These are phyloP conservation scores for Synanthedon vespiformis DNA, from an alignment of 2,888 invertebrate species.

Conservation along the genomic window DNA sequence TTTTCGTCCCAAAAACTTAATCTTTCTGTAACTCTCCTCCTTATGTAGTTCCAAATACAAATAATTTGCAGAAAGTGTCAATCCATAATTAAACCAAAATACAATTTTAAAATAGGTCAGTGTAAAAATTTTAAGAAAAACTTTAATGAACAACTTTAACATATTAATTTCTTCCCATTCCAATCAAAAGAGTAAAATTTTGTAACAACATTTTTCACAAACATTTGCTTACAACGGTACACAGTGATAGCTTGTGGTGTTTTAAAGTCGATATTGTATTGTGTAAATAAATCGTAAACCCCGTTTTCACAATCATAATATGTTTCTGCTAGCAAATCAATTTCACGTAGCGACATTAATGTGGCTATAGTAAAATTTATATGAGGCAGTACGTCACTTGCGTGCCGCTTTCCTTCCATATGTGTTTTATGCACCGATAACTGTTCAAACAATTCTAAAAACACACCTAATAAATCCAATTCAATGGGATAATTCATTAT, in stretches of 20 bases:
- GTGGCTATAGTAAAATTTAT: constrained; percentile 68
- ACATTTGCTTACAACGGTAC: constrained; percentile 23
- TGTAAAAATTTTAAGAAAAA: too few relatives aligned
- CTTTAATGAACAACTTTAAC: too few relatives aligned
- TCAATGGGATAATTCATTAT: constrained; percentile 1
- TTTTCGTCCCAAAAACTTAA: too few relatives aligned
- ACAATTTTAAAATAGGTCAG: too few relatives aligned
- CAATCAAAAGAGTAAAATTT: not conserved
- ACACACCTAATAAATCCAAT: constrained; percentile 30
- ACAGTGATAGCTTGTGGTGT: constrained; percentile 56
- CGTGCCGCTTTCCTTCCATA: constrained; percentile 47
- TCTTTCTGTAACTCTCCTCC: too few relatives aligned
- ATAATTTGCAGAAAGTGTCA: too few relatives aligned
- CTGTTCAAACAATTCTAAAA: constrained; percentile 16
- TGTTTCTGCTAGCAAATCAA: constrained; percentile 70
- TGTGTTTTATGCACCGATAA: constrained; percentile 44
- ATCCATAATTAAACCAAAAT: too few relatives aligned
- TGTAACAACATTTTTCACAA: constrained; percentile 16
- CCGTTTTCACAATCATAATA: constrained; percentile 70
- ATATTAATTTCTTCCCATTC: too few relatives aligned
- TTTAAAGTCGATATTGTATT: constrained; percentile 52
- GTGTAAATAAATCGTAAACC: constrained; percentile 71
- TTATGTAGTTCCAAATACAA: too few relatives aligned
- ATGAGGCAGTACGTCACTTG: constrained; percentile 61
- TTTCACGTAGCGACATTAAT: constrained; percentile 70